phyloP scores from a whole-genome alignment of 2,113 vertebrate species.

The Xiphophorus couchianus region DNA sequence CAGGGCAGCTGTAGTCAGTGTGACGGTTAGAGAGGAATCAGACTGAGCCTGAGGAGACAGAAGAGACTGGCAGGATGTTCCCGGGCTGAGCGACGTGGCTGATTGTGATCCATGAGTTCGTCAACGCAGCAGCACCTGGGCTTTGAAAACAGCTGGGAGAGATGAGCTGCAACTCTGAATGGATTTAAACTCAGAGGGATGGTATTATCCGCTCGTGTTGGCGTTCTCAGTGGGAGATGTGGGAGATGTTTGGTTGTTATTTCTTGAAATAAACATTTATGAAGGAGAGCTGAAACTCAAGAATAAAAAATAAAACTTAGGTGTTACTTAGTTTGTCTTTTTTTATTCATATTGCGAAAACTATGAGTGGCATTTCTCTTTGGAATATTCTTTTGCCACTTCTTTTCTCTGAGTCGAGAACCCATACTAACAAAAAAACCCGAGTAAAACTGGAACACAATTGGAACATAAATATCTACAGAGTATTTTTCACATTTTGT shows the following conservation, averaged over 20 bases:
- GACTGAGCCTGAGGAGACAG: conserved; percentile 68
- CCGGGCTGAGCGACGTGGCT: conserved; percentile 63
- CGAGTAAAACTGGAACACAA: too few species aligned
- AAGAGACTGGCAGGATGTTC: conserved; percentile 70
- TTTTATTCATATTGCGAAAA: neutral
- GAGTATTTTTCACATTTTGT: too few species aligned
- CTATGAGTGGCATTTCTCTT: neutral
- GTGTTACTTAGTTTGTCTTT: neutral
- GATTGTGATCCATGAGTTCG: conserved; percentile 80
- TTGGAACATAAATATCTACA: too few species aligned
- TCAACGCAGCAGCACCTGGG: conserved; percentile 67
- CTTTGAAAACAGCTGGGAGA: conserved; percentile 67
- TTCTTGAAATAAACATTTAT: conserved; percentile 30
- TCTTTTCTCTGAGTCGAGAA: too few species aligned
- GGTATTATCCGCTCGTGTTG: conserved; percentile 49
- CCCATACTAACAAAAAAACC: neutral
- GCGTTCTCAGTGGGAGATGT: conserved; percentile 33
- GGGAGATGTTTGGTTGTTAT: conserved; percentile 24
- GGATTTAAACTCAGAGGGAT: conserved; percentile 61
- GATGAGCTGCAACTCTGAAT: conserved; percentile 34
- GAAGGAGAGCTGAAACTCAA: neutral
- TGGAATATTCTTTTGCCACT: too few species aligned
- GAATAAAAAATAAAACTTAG: neutral
- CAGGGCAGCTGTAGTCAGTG: conserved; percentile 68
- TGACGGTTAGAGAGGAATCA: conserved; percentile 70